phyloP scores from a whole-genome alignment of 2,797 vertebrate genomes.

The Mormyrus hasselquistii region DNA sequence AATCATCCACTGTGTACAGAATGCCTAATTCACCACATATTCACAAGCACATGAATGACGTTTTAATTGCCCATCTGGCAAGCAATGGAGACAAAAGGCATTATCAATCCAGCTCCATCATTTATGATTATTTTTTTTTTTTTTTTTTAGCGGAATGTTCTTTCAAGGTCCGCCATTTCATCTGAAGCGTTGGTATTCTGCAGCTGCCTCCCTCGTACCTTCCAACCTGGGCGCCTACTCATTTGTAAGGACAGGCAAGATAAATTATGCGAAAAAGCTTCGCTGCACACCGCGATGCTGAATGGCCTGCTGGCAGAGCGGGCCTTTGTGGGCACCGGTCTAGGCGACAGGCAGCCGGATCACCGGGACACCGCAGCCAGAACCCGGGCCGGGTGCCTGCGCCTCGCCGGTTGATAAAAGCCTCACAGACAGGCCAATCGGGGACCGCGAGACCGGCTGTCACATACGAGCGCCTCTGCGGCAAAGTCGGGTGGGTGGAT shows the following conservation, averaged over 20 bases:
- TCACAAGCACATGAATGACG: constrained; percentile 33
- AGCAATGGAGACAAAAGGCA: constrained; percentile 31
- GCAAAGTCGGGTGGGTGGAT: not conserved
- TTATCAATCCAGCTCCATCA: constrained; percentile 21
- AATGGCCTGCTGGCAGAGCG: constrained; percentile 28
- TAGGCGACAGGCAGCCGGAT: not conserved
- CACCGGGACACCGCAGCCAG: not conserved
- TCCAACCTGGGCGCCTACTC: constrained; percentile 15
- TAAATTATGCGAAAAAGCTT: constrained; percentile 26
- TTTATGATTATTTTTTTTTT: constrained; percentile 21
- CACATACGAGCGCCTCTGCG: not conserved
- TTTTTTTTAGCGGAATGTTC: constrained; percentile 27
- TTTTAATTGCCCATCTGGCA: constrained; percentile 31
- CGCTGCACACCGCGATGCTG: constrained; percentile 22
- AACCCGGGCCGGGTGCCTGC: not conserved
- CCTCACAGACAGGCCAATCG: not conserved
- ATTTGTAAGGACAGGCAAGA: constrained; percentile 21
- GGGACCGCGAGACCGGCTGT: not conserved
- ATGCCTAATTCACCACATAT: constrained; percentile 31
- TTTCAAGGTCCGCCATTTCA: constrained; percentile 36
- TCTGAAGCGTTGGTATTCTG: constrained; percentile 39
- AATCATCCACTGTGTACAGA: constrained; percentile 29
- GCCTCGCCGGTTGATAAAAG: not conserved
- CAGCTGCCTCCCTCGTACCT: constrained; percentile 18
- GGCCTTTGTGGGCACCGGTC: not conserved